Percentiles rank a stretch among this genome's conserved stretches.
phyloP scores from a whole-genome alignment of 2,797 vertebrate genomes.

The Tympanoctomys barrerae region DNA sequence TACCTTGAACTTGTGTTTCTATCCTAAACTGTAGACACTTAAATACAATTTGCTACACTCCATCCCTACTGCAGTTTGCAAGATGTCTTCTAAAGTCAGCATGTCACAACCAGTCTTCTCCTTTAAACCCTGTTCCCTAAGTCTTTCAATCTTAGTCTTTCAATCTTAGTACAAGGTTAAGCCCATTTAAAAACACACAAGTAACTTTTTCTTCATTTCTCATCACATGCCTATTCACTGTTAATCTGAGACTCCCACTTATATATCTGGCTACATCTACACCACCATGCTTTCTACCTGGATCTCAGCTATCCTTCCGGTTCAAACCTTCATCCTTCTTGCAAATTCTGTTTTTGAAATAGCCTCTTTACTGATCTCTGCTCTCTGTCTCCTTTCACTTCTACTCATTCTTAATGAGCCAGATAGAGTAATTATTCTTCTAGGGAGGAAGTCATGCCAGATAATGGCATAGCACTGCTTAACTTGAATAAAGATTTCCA shows the following conservation, averaged over 20 bases:
- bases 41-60: not conserved
- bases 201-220: not conserved
- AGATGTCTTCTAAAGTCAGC: not conserved
- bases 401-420: not conserved
- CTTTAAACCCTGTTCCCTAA: not conserved
- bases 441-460: not conserved
- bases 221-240: not conserved
- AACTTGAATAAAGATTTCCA: not conserved
- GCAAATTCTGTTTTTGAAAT: not conserved
- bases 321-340: not conserved
- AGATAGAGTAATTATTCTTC: not conserved
- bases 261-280: not conserved
- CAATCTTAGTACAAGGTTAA: not conserved
- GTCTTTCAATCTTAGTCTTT: not conserved
- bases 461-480: not conserved
- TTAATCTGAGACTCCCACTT: not conserved
- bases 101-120: not conserved
- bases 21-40: not conserved
- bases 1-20: not conserved
- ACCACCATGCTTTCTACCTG: not conserved
- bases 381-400: not conserved
- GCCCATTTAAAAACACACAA: not conserved
- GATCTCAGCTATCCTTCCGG: not conserved
- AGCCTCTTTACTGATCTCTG: not conserved
- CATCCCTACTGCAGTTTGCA: not conserved